These are phyloP conservation scores for Callipepla californica DNA, from an alignment of 2,113 vertebrate species.

Conservation along the genomic window DNA sequence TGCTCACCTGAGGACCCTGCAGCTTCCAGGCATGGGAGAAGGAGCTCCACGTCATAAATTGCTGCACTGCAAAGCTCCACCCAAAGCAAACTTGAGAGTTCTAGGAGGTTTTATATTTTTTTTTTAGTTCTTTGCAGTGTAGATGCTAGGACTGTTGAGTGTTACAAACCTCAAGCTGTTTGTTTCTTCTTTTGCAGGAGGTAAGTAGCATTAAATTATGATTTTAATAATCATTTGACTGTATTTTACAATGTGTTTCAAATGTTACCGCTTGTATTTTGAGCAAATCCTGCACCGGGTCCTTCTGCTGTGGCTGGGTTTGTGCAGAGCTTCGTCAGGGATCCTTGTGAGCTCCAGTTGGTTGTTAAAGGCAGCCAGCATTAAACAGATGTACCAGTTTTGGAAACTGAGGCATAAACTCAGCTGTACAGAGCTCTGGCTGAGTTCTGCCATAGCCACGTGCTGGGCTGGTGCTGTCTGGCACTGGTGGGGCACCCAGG, in stretches of 20 bases:
- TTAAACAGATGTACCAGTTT: slow-evolving; percentile 34
- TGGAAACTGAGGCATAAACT: slow-evolving; percentile 51
- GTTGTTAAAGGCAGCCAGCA: slow-evolving; percentile 17
- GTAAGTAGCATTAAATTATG: background rate
- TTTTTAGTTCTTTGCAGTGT: background rate
- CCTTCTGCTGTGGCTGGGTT: background rate
- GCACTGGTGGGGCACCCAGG: slow-evolving; percentile 25
- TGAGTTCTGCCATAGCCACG: background rate
- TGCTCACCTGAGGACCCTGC: background rate
- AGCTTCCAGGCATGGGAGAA: background rate
- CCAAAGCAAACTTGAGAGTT: background rate
- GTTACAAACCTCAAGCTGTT: background rate
- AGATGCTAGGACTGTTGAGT: background rate
- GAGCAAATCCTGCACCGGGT: background rate
- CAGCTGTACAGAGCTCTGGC: slow-evolving; percentile 63
- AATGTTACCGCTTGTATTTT: background rate
- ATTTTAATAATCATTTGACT: background rate
- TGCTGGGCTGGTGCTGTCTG: slow-evolving; percentile 38
- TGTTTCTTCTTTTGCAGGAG: background rate
- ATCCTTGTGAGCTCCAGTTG: background rate
- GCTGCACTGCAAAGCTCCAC: background rate
- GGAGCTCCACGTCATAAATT: background rate
- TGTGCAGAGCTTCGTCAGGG: background rate
- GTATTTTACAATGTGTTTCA: background rate
- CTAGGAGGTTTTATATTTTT: background rate